phyloP scores from a whole-genome alignment of 2,888 invertebrate genomes.

The Phrixothrix hirtus region DNA sequence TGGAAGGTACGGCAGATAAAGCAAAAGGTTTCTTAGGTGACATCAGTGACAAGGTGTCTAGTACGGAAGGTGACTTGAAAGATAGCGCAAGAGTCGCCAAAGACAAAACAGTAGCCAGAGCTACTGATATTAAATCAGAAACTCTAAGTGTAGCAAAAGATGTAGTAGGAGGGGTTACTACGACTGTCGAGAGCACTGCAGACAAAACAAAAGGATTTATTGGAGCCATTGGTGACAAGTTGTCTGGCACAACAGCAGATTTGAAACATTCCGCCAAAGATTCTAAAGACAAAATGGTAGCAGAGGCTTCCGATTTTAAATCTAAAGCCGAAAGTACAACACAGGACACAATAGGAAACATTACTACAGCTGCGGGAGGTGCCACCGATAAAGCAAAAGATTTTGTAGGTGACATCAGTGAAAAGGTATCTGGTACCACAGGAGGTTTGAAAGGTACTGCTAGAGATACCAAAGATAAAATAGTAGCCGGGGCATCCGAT shows the following conservation, averaged over 20 bases:
- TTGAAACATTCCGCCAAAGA: background rate
- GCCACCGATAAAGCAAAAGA: slow-evolving; percentile 35
- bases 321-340: slow-evolving; percentile 7
- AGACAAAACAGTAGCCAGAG: background rate
- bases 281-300: background rate
- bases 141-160: background rate
- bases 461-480: slow-evolving; percentile 29
- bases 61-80: slow-evolving; percentile 15
- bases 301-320: background rate
- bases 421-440: slow-evolving; percentile 40
- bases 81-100: background rate
- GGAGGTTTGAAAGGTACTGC: slow-evolving; percentile 37
- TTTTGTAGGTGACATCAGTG: slow-evolving; percentile 37
- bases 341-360: background rate
- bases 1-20: slow-evolving; percentile 26
- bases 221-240: slow-evolving; percentile 1
- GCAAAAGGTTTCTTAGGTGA: slow-evolving; percentile 21
- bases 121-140: background rate
- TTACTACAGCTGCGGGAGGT: slow-evolving; percentile 2
- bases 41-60: slow-evolving; percentile 25
- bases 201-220: slow-evolving; percentile 5
- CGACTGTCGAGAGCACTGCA: background rate
- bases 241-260: background rate
- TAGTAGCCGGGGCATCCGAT: slow-evolving; percentile 41
- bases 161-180: background rate